Evolutionary conservation across 1,140 invertebrate genomes (phyloP).

Genomic region (Uloborus diversus): DNA sequence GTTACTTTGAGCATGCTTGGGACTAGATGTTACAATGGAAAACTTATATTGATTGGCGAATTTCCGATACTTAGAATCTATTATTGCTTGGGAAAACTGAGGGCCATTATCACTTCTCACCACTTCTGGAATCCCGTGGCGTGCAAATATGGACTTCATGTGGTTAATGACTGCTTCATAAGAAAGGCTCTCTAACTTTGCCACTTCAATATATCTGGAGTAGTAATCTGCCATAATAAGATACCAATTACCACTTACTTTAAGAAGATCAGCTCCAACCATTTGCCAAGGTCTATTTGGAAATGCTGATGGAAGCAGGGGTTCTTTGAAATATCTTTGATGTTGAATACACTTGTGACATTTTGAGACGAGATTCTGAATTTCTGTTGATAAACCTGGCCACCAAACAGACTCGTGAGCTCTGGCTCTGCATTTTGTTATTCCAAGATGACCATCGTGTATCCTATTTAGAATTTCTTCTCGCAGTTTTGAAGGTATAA

Average conservation of each 20-base stretch:
- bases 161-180: neutral
- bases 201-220: neutral
- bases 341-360: neutral
- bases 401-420: neutral
- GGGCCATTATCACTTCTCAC: neutral
- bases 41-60: neutral
- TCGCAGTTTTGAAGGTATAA: neutral
- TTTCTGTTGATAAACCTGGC: neutral
- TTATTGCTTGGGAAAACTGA: neutral
- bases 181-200: neutral
- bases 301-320: neutral
- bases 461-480: neutral
- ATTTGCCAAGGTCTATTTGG: neutral
- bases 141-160: constrained; percentile 1
- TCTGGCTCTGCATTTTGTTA: constrained; percentile 7
- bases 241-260: neutral
- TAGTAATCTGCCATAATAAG: neutral
- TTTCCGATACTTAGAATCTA: neutral
- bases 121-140: neutral
- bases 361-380: neutral
- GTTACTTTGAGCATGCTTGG: neutral
- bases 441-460: neutral
- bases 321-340: neutral
- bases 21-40: neutral
- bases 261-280: neutral